These are phyloP conservation scores for Echinops telfairi DNA, from an alignment of 2,113 vertebrate species.

Conservation along the genomic window DNA sequence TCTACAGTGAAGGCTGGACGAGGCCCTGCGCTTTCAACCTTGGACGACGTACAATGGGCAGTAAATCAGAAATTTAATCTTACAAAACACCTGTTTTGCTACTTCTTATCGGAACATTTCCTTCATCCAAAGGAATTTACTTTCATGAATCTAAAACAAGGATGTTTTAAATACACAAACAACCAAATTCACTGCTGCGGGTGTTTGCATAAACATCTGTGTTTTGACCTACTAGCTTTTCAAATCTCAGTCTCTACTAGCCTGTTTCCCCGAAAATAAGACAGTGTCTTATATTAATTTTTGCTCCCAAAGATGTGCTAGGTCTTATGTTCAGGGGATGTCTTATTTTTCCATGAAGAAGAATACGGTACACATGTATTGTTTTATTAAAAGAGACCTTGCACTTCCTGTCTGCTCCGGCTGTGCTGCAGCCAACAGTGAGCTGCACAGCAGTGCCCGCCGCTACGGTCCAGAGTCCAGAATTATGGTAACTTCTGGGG, in stretches of 20 bases:
- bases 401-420: too few relatives aligned
- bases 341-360: too few relatives aligned
- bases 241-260: neutral
- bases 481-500: too few relatives aligned
- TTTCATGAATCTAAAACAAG: neutral
- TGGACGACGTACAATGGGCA: neutral
- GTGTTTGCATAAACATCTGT: neutral
- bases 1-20: neutral
- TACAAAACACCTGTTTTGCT: neutral
- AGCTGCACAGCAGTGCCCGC: too few relatives aligned
- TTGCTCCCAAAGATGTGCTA: too few relatives aligned
- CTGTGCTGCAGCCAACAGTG: too few relatives aligned
- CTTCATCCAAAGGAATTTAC: conserved; percentile 25
- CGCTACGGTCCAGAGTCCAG: too few relatives aligned
- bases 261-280: too few relatives aligned
- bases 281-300: too few relatives aligned
- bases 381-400: too few relatives aligned
- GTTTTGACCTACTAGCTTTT: neutral
- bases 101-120: conserved; percentile 1
- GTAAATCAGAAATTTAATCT: conserved; percentile 3
- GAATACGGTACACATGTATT: too few relatives aligned
- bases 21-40: neutral
- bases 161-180: neutral
- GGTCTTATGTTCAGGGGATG: too few relatives aligned
- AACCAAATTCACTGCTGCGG: neutral